Evolutionary conservation across 2,113 vertebrate genomes (phyloP).

Genomic region (Gavialis gangeticus): DNA sequence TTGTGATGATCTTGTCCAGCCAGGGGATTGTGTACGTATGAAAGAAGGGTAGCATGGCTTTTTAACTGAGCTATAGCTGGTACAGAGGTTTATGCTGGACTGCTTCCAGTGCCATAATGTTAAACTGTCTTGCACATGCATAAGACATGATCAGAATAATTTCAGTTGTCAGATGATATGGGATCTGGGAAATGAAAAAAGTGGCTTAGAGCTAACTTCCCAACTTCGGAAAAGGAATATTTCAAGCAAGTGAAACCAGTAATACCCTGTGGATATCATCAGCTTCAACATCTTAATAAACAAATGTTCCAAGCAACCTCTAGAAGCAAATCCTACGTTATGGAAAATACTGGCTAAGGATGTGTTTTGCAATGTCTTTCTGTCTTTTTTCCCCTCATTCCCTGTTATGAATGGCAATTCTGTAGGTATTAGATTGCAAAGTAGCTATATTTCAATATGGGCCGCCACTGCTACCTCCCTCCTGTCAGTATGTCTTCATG

Average conservation of each 20-base stretch:
- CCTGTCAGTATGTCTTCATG: background rate
- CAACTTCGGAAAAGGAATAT: background rate
- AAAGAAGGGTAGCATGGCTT: background rate
- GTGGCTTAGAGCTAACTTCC: background rate
- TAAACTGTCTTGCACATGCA: background rate
- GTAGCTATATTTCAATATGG: background rate
- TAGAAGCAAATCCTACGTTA: background rate
- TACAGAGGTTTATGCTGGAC: accelerated
- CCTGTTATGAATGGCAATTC: background rate
- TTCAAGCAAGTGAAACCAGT: background rate
- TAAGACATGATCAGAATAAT: background rate
- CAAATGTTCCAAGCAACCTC: background rate
- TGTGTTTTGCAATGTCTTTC: background rate
- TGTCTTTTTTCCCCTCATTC: background rate
- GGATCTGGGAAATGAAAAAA: background rate
- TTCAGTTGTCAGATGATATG: background rate
- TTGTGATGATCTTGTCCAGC: background rate
- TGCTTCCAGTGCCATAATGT: background rate
- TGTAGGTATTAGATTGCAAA: background rate
- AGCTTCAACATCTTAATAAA: background rate
- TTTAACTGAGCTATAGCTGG: background rate
- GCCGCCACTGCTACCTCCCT: background rate
- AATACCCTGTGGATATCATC: background rate
- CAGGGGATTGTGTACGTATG: background rate
- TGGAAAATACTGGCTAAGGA: background rate